These are phyloP conservation scores for Diarsia rubi DNA, from an alignment of 2,888 invertebrate genomes.

Conservation along the genomic window DNA sequence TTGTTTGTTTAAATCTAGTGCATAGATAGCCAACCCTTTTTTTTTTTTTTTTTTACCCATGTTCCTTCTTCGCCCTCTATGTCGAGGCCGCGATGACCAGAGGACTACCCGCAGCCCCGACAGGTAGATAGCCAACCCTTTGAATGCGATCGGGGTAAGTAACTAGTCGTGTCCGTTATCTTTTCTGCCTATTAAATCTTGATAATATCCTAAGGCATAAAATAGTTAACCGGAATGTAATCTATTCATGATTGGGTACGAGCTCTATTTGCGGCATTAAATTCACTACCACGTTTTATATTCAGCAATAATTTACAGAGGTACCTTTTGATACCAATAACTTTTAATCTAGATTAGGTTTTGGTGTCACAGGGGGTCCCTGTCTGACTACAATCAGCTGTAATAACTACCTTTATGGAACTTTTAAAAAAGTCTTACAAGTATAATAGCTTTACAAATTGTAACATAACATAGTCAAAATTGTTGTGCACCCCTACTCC, in stretches of 20 bases:
- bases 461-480: slow-evolving; percentile 75
- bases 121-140: slow-evolving; percentile 9
- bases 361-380: neutral
- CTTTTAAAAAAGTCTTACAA: neutral
- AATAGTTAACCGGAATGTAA: slow-evolving; percentile 12
- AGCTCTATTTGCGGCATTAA: slow-evolving; percentile 2
- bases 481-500: slow-evolving; percentile 79
- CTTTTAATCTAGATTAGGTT: neutral
- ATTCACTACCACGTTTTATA: neutral
- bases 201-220: slow-evolving; percentile 9
- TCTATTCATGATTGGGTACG: slow-evolving; percentile 7
- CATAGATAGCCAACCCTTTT: slow-evolving; percentile 2
- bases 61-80: too few relatives aligned
- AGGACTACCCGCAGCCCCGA: too few relatives aligned
- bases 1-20: neutral
- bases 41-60: too few relatives aligned
- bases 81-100: too few relatives aligned
- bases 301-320: slow-evolving; percentile 3
- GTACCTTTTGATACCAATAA: neutral
- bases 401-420: neutral
- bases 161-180: slow-evolving; percentile 11
- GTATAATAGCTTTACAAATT: slow-evolving; percentile 10
- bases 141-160: neutral
- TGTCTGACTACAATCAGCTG: neutral
- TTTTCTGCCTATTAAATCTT: slow-evolving; percentile 24